Evolutionary conservation across 2,888 invertebrate genomes (phyloP).

Genomic region (Octodonta nipae): DNA sequence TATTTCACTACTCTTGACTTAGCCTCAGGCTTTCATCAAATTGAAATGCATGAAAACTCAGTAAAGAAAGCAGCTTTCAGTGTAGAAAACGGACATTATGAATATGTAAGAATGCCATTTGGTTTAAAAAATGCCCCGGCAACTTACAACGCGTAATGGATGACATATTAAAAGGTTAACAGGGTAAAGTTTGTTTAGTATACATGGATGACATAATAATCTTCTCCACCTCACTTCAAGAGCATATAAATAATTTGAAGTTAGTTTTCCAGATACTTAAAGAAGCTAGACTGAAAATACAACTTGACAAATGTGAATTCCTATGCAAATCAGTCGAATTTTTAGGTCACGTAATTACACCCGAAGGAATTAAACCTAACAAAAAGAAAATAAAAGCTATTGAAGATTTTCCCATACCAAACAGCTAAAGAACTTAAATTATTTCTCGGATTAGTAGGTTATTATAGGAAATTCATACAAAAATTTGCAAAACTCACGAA

Average conservation of each 20-base stretch:
- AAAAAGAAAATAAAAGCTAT: constrained; percentile 21
- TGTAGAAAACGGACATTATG: too few relatives aligned
- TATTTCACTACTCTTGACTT: too few relatives aligned
- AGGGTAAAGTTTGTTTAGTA: constrained; percentile 1
- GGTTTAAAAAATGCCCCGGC: too few relatives aligned
- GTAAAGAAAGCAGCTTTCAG: too few relatives aligned
- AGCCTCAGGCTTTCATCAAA: too few relatives aligned
- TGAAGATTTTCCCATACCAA: constrained; percentile 12
- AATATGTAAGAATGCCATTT: too few relatives aligned
- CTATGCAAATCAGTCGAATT: constrained; percentile 25
- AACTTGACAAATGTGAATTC: too few relatives aligned
- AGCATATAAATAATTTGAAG: too few relatives aligned
- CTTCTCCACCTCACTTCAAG: background rate
- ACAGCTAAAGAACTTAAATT: constrained; percentile 22
- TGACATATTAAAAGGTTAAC: too few relatives aligned
- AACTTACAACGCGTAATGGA: too few relatives aligned
- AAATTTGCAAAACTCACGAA: constrained; percentile 21
- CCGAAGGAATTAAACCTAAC: constrained; percentile 28
- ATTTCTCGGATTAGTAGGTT: constrained; percentile 22
- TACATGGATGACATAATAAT: constrained; percentile 1
- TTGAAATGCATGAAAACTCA: too few relatives aligned
- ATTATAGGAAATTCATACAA: constrained; percentile 23
- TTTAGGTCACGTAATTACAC: constrained; percentile 27
- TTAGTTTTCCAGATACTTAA: constrained; percentile 6
- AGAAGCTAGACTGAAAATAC: constrained; percentile 18